phyloP scores from a whole-genome alignment of 2,888 invertebrate genomes.

The Amphiduros pacificus region DNA sequence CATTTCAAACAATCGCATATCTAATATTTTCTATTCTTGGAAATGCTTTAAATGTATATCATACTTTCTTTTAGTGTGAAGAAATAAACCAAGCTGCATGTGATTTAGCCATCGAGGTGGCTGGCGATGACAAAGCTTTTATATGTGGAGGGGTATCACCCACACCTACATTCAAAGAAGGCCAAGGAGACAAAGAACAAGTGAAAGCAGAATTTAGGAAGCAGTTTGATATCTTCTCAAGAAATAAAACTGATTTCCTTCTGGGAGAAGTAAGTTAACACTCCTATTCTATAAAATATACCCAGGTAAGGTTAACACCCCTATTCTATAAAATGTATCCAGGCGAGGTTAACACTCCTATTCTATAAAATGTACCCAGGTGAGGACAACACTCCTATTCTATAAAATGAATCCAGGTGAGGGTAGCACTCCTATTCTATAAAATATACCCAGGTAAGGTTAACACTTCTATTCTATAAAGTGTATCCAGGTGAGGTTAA shows the following conservation, averaged over 20 bases:
- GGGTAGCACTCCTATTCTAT: no score
- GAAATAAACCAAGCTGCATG: constrained; percentile 19
- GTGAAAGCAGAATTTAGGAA: constrained; percentile 20
- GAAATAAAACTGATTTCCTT: constrained; percentile 19
- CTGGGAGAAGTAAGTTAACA: constrained; percentile 21
- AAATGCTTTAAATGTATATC: not conserved
- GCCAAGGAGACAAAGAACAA: constrained; percentile 7
- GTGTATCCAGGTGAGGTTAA: no score
- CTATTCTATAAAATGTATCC: not conserved
- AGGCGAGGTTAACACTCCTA: no score
- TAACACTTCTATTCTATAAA: no score
- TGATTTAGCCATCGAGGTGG: constrained; percentile 19
- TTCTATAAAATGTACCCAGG: no score
- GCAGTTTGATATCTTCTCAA: constrained; percentile 14
- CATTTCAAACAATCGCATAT: no score
- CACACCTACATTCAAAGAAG: constrained; percentile 14
- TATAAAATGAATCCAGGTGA: no score
- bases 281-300: not conserved
- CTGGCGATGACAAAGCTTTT: not conserved
- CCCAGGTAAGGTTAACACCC: no score
- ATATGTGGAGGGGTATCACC: constrained; percentile 25
- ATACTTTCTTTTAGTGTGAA: constrained; percentile 9
- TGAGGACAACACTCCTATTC: no score
- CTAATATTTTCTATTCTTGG: not conserved
- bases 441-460: no score